These are phyloP conservation scores for Empidonax alnorum DNA, from an alignment of 2,113 vertebrate species.

Conservation along the genomic window DNA sequence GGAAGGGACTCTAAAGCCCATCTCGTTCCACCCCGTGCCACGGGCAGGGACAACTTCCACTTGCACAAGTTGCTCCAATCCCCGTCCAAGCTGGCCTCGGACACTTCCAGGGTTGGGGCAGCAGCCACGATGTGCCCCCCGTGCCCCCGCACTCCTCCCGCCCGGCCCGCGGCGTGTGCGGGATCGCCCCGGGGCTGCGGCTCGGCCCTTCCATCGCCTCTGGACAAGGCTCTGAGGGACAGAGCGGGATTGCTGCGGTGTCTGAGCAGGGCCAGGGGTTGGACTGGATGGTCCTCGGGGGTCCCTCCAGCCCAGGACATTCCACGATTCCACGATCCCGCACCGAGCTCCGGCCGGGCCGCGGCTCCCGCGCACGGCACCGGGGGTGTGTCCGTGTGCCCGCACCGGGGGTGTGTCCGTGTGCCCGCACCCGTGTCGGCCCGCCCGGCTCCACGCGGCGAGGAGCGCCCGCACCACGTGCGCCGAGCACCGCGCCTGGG, in stretches of 20 bases:
- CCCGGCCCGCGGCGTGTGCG: no score
- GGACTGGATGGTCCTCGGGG: accelerated
- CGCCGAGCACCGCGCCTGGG: no score
- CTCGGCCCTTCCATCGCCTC: neutral
- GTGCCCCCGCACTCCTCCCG: no score
- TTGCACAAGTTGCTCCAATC: neutral
- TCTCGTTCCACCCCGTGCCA: neutral
- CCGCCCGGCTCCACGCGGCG: neutral
- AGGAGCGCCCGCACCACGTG: neutral
- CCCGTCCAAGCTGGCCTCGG: neutral
- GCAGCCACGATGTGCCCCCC: neutral
- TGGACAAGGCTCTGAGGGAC: neutral
- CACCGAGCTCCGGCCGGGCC: neutral
- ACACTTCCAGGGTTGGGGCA: neutral
- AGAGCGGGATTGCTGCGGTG: accelerated
- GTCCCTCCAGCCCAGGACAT: no score
- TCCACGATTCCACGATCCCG: neutral
- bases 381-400: neutral
- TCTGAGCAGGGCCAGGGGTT: accelerated
- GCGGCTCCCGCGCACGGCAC: neutral
- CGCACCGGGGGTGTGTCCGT: no score
- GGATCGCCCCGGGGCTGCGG: neutral
- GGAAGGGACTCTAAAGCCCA: neutral
- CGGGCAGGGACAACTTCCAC: neutral
- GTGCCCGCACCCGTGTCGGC: neutral